Base-by-base conservation (phyloP, 2,113 vertebrate genomes). In the Spermophilus dauricus region DNA sequence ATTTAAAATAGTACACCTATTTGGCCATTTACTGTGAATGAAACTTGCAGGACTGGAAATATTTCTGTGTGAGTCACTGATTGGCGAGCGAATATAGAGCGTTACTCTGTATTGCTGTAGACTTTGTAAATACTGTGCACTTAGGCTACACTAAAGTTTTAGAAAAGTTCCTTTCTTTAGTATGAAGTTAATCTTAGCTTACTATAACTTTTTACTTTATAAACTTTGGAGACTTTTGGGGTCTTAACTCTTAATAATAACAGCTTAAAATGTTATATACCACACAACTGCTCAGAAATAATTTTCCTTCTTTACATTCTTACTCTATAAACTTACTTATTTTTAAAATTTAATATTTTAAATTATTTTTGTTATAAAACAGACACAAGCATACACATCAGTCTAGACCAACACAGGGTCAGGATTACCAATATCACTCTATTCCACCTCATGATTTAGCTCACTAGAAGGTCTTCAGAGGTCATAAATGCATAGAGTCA, bases 11-110 rank as follows among this genome's bases (percentile, higher is more conserved):
- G 13, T 70, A 24, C 1, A 37, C 13, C 8, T 5, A 32, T 70
- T 26, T 70, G 84, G 42, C 34, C 67, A 53, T 24, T 53, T 53
- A 13, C 7, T 18, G 24, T 56, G 48, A 42, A 39, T 70, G 17
- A 26, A 56, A 28, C 16, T 42, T 24, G 34, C 22, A 22, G n/a
- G 67, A 53, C 37, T 24, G 10, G 58, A 84, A 42, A 26, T 81
- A 22, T 7, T 3, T 34, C 16, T 58, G 77, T 0, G 18, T 39
- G 32, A 37, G 13, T 37, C 12, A 14, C 10, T 14, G 34, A 67
- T 16, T 22, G 2, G 37, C 1, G 0, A 14, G 18, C 14, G 17
- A 84, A 16, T 30, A 1, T 53, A 30, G 14, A 8, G 39, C 8
- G 0, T 42, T 24, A 69, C 67, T 70, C 30, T n/a, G 34, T 5